Percentiles rank a stretch among this genome's conserved stretches.
Conservation (phyloP, 2,888 invertebrate genomes). For the Clitarchus hookeri region DNA sequence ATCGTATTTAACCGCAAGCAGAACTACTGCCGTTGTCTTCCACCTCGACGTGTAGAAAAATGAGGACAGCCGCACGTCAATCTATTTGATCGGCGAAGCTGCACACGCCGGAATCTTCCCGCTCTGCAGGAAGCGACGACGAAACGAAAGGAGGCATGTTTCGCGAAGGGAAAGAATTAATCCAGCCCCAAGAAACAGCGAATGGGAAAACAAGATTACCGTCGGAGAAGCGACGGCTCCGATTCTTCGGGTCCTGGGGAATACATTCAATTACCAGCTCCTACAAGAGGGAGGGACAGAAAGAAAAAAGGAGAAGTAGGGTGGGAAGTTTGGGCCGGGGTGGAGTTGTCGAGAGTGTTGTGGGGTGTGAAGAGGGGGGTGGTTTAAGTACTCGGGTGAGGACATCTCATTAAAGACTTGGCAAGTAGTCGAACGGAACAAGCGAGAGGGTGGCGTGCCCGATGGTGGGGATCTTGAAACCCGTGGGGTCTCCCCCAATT, state of each 20-base stretch:
- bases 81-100: background rate
- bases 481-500: background rate
- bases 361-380: background rate
- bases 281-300: background rate
- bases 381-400: constrained; percentile 3
- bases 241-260: background rate
- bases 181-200: background rate
- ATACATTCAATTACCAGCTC: constrained; percentile 14
- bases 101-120: background rate
- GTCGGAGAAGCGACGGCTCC: background rate
- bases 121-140: background rate
- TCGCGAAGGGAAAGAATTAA: constrained; percentile 5
- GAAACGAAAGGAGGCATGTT: background rate
- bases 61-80: background rate
- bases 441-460: background rate
- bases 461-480: background rate
- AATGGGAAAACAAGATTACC: constrained; percentile 9
- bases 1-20: too few relatives aligned
- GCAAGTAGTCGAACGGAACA: constrained; percentile 14
- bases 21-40: too few relatives aligned
- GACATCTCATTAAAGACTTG: constrained; percentile 14
- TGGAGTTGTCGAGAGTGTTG: background rate
- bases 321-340: background rate
- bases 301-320: background rate
- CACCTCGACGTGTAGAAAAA: too few relatives aligned